Percentiles rank a stretch among this genome's conserved stretches.
These are phyloP conservation scores for Hydropsyche tenuis DNA, from an alignment of 1,140 invertebrate species.

Conservation along the genomic window DNA sequence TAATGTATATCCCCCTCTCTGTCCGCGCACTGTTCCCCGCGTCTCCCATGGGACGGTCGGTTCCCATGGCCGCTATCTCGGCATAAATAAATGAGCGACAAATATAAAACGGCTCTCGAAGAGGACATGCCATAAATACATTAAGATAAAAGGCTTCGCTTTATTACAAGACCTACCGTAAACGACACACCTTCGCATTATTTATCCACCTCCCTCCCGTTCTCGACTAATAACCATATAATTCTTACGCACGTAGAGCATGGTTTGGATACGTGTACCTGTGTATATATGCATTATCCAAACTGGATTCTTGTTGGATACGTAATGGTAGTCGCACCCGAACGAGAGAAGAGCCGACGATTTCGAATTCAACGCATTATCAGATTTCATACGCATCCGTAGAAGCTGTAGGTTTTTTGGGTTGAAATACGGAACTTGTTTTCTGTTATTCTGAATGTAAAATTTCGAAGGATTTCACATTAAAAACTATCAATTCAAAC, in stretches of 20 bases:
- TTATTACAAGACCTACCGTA: constrained; percentile 50
- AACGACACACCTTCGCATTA: constrained; percentile 48
- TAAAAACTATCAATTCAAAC: no score
- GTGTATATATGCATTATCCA: not conserved
- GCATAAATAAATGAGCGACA: constrained; percentile 50
- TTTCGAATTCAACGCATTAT: not conserved
- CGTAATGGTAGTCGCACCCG: not conserved
- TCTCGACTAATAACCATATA: not conserved
- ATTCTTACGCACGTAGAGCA: not conserved
- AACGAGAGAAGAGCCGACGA: not conserved
- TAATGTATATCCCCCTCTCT: constrained; percentile 1
- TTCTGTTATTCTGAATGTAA: no score
- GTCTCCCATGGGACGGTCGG: not conserved
- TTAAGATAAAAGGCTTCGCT: constrained; percentile 49
- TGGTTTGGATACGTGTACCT: not conserved
- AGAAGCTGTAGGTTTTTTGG: no score
- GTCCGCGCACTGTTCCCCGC: no score
- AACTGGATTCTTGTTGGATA: constrained; percentile 8
- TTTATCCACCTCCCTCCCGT: constrained; percentile 33
- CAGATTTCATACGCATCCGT: not conserved
- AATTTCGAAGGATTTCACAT: no score
- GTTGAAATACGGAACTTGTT: no score
- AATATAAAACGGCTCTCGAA: constrained; percentile 50
- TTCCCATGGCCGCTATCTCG: constrained; percentile 49
- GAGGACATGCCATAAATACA: constrained; percentile 50